phyloP scores from a whole-genome alignment of 1,140 invertebrate genomes.

The Melanaphis sacchari region DNA sequence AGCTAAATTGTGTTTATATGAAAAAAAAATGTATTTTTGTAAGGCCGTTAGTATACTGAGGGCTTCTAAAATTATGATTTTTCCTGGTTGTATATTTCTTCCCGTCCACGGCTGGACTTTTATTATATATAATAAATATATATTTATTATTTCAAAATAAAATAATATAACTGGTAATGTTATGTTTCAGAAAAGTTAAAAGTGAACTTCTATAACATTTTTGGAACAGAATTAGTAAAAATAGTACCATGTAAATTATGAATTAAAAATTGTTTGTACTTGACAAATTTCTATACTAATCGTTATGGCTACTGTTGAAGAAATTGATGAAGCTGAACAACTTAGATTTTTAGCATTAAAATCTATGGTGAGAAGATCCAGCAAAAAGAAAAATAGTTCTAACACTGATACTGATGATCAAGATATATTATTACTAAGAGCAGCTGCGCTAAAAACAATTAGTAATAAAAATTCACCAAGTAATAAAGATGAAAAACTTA shows the following conservation, averaged over 20 bases:
- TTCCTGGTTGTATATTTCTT: too few species aligned
- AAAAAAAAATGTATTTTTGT: too few species aligned
- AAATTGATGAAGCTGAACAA: constrained; percentile 45
- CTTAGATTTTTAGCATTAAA: constrained; percentile 43
- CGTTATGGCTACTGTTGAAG: constrained; percentile 37
- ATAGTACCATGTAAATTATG: not conserved
- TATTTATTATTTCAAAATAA: not conserved
- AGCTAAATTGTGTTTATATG: too few species aligned
- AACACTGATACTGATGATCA: not conserved
- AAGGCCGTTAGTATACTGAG: too few species aligned
- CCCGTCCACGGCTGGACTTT: too few species aligned
- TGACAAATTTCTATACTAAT: too few species aligned
- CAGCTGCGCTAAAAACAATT: constrained; percentile 44
- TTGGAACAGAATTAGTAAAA: not conserved
- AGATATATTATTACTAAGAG: constrained; percentile 42
- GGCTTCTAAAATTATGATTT: too few species aligned
- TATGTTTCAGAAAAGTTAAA: constrained; percentile 23
- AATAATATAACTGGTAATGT: not conserved
- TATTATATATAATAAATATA: not conserved
- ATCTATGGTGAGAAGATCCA: constrained; percentile 29
- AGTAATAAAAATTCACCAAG: not conserved
- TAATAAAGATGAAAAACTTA: not conserved
- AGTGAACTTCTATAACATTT: not conserved
- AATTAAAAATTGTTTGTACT: not conserved
- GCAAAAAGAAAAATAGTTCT: not conserved